These are phyloP conservation scores for Hypotaenidia okinawae DNA, from an alignment of 2,797 vertebrate species.

Conservation along the genomic window DNA sequence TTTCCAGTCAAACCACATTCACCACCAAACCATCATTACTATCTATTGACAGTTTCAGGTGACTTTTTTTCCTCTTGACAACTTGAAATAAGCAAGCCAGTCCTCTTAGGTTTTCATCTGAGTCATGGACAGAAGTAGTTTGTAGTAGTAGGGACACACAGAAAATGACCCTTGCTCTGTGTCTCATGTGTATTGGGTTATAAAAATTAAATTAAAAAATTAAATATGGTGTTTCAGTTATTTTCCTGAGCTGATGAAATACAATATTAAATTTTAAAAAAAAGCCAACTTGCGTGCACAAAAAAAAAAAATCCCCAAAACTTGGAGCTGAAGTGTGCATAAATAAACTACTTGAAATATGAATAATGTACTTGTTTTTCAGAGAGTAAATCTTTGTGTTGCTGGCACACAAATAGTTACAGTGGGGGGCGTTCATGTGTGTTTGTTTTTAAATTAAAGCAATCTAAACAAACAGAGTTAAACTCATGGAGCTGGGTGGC, in stretches of 20 bases:
- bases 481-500: background rate
- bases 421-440: background rate
- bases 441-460: slow-evolving; percentile 34
- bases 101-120: background rate
- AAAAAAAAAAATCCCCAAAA: background rate
- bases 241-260: background rate
- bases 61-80: background rate
- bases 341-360: background rate
- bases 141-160: background rate
- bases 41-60: background rate
- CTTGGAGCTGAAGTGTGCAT: background rate
- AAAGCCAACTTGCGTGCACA: too few species aligned
- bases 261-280: background rate
- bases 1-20: background rate
- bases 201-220: background rate
- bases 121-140: background rate
- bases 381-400: background rate
- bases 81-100: background rate
- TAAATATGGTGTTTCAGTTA: background rate
- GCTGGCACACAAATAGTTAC: background rate
- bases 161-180: background rate
- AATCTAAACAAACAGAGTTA: slow-evolving; percentile 8
- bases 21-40: background rate
- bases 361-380: background rate
- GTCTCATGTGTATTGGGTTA: background rate